A percentile compares a stretch with the other conserved stretches of the same genome.
Evolutionary conservation across 2,888 invertebrate genomes (phyloP).

Genomic region (Notodonta dromedarius): DNA sequence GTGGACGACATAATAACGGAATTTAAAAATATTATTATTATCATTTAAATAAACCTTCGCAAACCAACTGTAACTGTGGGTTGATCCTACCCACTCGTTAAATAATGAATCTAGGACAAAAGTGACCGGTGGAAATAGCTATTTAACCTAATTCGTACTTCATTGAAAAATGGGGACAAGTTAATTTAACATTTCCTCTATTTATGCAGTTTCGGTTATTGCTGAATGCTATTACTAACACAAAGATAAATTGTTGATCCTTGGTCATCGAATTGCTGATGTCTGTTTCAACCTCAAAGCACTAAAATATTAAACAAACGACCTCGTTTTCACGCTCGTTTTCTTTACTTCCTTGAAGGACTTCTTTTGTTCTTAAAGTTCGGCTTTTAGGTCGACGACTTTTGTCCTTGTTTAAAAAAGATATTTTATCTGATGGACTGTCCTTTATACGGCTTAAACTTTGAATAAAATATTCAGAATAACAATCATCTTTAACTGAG

Average conservation of each 20-base stretch:
- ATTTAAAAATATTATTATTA: too few species aligned
- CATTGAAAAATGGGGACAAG: slow-evolving; percentile 17
- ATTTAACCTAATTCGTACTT: slow-evolving; percentile 15
- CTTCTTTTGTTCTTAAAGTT: slow-evolving; percentile 24
- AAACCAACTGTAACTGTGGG: background rate
- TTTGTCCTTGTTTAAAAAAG: slow-evolving; percentile 18
- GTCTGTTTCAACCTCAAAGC: background rate
- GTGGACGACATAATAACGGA: background rate
- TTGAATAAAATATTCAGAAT: background rate
- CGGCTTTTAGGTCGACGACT: slow-evolving; percentile 21
- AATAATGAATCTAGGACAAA: slow-evolving; percentile 5
- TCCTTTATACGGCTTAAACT: background rate
- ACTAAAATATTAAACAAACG: slow-evolving; percentile 2
- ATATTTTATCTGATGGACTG: slow-evolving; percentile 11
- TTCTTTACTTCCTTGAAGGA: slow-evolving; percentile 12
- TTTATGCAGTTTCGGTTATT: slow-evolving; percentile 30
- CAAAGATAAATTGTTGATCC: background rate
- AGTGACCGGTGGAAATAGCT: slow-evolving; percentile 4
- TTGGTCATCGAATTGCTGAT: background rate
- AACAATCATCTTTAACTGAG: too few species aligned
- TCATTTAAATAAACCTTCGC: background rate
- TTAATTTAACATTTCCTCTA: slow-evolving; percentile 32
- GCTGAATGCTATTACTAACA: slow-evolving; percentile 18
- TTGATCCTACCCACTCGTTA: background rate
- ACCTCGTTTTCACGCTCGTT: background rate